Evolutionary conservation across 92 coral and sea anemone genomes (phyloP), one percentile per base, ranked within the genome.

Genomic region (Pocillopora meandrina): DNA sequence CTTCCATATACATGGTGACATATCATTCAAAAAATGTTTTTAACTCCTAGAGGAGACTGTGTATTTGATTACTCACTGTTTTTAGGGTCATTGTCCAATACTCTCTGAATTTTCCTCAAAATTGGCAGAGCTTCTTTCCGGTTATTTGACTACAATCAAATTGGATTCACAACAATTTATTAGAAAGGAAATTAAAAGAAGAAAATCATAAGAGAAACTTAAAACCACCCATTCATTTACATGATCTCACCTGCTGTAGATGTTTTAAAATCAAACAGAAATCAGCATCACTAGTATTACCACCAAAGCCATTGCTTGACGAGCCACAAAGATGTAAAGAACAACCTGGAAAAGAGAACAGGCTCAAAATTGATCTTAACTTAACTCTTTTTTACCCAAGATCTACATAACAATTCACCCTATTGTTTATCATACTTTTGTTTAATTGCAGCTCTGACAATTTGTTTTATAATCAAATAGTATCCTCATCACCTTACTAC

Each of bases 261-360:
- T 56, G 60, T 12, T 23, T 58, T 5, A 84, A 68, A 34, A 68
- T 57, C 67, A 95, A 92, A 79, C 99, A 96, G 85, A 94, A 92
- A 59, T 96, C 99, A 0, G 98, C 94, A 79, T 96, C 99, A 62
- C 99, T 96, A 17, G 83, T 75, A 65, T 92, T 77, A 67, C 90
- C 90, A 0, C 97, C 99, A 82, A 96, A 88, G 18, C 99, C 98
- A 96, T 89, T 96, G 71, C 87, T 88, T 20, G 98, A 92, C 11
- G 99, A 96, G 4, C 99, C 99, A 86, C 91, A 92, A 47, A 96
- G 93, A 63, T 96, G 98, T 7, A 96, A 71, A 3, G 94, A 85
- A 57, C 98, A 85, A 20, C 94, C 98, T 95, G 36, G n/a, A 77
- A 72, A n/a, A 42, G 75, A 15, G 61, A 61, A 2, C n/a, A 66